phyloP scores from a whole-genome alignment of 2,113 vertebrate genomes.

The Cygnus atratus region DNA sequence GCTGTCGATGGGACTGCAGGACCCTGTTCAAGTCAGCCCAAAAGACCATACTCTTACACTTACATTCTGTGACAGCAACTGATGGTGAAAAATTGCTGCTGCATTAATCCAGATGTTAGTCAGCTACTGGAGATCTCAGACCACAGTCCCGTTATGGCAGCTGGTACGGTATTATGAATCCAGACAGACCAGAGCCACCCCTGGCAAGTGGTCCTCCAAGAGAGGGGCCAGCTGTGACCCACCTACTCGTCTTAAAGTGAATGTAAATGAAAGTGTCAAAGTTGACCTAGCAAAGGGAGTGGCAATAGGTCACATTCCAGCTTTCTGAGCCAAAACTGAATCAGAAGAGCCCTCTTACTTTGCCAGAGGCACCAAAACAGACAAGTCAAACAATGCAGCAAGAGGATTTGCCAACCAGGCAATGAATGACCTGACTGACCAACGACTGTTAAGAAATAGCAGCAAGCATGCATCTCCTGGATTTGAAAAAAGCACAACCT shows the following conservation, averaged over 20 bases:
- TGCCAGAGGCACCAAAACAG: not conserved
- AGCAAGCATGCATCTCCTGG: not conserved
- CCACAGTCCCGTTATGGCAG: accelerated
- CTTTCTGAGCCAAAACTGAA: not conserved
- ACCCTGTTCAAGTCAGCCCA: not conserved
- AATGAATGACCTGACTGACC: not conserved
- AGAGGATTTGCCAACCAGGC: not conserved
- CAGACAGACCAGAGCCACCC: not conserved
- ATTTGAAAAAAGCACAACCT: not conserved
- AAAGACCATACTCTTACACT: not conserved
- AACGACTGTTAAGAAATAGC: not conserved
- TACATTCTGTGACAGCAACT: not conserved
- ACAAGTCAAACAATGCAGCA: not conserved
- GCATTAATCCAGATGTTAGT: not conserved
- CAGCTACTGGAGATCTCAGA: not conserved
- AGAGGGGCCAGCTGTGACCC: not conserved
- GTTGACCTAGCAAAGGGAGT: not conserved
- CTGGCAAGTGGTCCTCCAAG: not conserved
- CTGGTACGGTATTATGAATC: not conserved
- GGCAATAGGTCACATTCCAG: not conserved
- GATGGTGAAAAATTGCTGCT: not conserved
- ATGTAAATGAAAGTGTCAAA: not conserved
- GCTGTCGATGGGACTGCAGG: not conserved
- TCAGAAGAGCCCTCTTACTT: not conserved
- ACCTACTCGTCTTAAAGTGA: not conserved